Conservation (phyloP, 1,140 invertebrate genomes). For the Andricus grossulariae region DNA sequence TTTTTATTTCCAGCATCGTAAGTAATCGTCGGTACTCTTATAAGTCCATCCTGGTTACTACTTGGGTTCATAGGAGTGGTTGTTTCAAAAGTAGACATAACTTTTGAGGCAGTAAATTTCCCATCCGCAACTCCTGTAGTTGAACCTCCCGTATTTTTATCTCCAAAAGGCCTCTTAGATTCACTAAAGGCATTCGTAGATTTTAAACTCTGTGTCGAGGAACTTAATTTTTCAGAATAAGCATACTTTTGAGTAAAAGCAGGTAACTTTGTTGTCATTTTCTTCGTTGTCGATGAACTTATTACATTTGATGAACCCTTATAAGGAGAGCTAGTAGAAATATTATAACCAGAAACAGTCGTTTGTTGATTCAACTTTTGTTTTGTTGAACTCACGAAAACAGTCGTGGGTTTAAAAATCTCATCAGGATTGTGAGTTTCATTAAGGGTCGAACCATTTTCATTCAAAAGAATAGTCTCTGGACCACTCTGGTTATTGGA, state of each 20-base stretch:
- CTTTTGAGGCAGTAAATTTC: conserved; percentile 39
- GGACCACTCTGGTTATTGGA: conserved; percentile 76
- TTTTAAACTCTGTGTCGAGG: neutral
- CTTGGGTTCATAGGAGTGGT: conserved; percentile 64
- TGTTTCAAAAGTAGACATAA: conserved; percentile 35
- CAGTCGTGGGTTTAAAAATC: conserved; percentile 64
- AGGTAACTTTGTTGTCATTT: conserved; percentile 36
- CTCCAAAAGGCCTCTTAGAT: neutral
- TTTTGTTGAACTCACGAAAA: neutral
- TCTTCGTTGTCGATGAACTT: neutral
- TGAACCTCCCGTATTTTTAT: conserved; percentile 39
- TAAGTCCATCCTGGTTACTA: conserved; percentile 64
- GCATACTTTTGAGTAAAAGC: conserved; percentile 51
- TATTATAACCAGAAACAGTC: neutral
- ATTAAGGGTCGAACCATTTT: conserved; percentile 77
- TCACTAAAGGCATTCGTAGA: neutral
- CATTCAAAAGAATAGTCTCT: conserved; percentile 81
- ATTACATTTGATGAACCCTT: neutral
- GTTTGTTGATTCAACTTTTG: neutral
- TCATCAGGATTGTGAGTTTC: conserved; percentile 81
- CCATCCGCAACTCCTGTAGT: conserved; percentile 44
- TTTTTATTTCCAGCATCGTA: conserved; percentile 69
- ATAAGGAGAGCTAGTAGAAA: neutral
- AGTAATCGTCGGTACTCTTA: conserved; percentile 76
- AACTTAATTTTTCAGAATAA: conserved; percentile 43